phyloP scores from a whole-genome alignment of 1,140 invertebrate species.

The Mycetomoellerius zeteki region DNA sequence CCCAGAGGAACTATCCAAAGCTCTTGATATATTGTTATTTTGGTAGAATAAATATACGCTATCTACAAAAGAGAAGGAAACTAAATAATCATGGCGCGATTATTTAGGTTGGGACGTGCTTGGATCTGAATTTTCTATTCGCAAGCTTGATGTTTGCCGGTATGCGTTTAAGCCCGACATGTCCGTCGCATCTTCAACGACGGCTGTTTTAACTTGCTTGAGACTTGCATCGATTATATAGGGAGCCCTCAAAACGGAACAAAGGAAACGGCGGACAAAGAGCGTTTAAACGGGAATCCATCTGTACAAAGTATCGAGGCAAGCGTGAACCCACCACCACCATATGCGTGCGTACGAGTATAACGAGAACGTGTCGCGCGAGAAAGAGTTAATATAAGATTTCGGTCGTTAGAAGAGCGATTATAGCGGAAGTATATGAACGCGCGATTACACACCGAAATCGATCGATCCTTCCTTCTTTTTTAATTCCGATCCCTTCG shows the following conservation, averaged over 20 bases:
- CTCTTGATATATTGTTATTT: conserved; percentile 40
- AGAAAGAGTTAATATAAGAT: conserved; percentile 56
- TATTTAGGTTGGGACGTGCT: conserved; percentile 17
- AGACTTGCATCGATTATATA: conserved; percentile 53
- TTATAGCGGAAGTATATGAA: conserved; percentile 48
- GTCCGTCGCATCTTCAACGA: conserved; percentile 20
- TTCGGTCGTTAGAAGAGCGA: conserved; percentile 59
- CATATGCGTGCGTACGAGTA: conserved; percentile 76
- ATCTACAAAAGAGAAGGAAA: conserved; percentile 28
- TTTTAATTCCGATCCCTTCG: conserved; percentile 55
- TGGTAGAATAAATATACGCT: conserved; percentile 16
- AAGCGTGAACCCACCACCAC: conserved; percentile 85
- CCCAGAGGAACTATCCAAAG: conserved; percentile 69
- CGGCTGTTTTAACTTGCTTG: conserved; percentile 52
- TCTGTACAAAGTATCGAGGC: conserved; percentile 71
- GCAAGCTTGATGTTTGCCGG: conserved; percentile 33
- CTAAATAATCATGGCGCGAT: conserved; percentile 27
- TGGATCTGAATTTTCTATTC: conserved; percentile 25
- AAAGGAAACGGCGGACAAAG: conserved; percentile 65
- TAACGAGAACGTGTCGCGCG: conserved; percentile 65
- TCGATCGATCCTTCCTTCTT: conserved; percentile 20
- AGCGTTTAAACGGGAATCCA: conserved; percentile 62
- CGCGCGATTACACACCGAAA: conserved; percentile 29
- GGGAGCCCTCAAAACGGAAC: conserved; percentile 61
- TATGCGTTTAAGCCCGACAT: conserved; percentile 17